phyloP scores from a whole-genome alignment of 2,797 vertebrate genomes.

The Eurystomus glaucurus region DNA sequence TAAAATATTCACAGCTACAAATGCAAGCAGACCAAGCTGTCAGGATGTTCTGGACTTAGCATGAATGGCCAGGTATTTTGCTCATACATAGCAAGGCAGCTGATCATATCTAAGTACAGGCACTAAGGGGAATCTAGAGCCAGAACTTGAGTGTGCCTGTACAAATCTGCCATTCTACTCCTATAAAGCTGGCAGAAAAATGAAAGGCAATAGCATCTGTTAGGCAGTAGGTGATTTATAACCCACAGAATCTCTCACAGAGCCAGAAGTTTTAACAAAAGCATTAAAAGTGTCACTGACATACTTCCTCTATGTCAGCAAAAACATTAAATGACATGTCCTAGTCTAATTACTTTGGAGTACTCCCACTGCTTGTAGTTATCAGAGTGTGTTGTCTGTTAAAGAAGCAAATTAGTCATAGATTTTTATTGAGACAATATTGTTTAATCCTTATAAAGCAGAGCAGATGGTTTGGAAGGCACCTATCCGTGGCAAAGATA shows the following conservation, averaged over 20 bases:
- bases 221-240: neutral
- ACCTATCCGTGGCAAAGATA: neutral
- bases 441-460: neutral
- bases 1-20: neutral
- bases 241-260: neutral
- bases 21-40: neutral
- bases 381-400: neutral
- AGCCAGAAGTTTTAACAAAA: neutral
- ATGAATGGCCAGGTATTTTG: neutral
- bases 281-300: neutral
- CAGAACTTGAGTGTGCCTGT: neutral
- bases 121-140: neutral
- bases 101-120: neutral
- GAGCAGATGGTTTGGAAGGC: neutral
- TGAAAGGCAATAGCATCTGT: neutral
- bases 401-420: neutral
- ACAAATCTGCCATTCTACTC: neutral
- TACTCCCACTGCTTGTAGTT: neutral
- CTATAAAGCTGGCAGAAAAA: neutral
- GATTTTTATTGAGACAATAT: neutral
- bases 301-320: neutral
- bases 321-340: neutral
- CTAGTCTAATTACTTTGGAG: neutral
- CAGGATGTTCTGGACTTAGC: neutral
- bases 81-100: accelerated